Conservation (phyloP, 2,888 invertebrate species). For the Pristionchus mayeri region DNA sequence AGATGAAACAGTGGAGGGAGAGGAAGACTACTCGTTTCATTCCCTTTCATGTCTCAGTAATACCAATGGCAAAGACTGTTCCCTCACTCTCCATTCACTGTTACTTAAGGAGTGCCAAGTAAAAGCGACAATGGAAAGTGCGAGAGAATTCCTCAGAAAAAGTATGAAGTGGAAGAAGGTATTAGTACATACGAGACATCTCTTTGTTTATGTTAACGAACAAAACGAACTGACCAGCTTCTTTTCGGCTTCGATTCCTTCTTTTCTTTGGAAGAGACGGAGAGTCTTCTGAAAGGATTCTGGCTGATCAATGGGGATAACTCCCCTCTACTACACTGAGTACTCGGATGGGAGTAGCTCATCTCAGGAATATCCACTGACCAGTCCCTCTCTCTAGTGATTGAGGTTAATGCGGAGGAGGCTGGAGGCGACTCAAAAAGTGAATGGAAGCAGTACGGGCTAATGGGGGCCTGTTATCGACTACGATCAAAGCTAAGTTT, state of each 20-base stretch:
- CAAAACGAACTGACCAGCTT: constrained; percentile 6
- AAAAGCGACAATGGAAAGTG: background rate
- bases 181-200: too few species aligned
- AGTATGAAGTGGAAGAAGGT: background rate
- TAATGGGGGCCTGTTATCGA: constrained; percentile 23
- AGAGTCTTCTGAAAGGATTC: background rate
- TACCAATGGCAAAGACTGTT: background rate
- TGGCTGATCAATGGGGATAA: too few species aligned
- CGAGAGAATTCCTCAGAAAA: background rate
- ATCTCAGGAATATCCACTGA: constrained; percentile 15
- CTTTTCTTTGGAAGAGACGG: background rate
- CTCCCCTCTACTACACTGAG: too few species aligned
- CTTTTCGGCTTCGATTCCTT: background rate
- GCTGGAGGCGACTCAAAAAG: background rate
- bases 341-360: too few species aligned
- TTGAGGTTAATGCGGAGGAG: constrained; percentile 27
- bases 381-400: background rate
- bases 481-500: background rate
- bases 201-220: too few species aligned
- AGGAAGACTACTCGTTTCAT: background rate
- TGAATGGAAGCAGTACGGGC: constrained; percentile 7
- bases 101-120: background rate
- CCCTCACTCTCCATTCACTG: background rate
- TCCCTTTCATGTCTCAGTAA: constrained; percentile 25
- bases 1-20: background rate